These are phyloP conservation scores for Sitodiplosis mosellana DNA, from an alignment of 1,140 invertebrate species.

Conservation along the genomic window DNA sequence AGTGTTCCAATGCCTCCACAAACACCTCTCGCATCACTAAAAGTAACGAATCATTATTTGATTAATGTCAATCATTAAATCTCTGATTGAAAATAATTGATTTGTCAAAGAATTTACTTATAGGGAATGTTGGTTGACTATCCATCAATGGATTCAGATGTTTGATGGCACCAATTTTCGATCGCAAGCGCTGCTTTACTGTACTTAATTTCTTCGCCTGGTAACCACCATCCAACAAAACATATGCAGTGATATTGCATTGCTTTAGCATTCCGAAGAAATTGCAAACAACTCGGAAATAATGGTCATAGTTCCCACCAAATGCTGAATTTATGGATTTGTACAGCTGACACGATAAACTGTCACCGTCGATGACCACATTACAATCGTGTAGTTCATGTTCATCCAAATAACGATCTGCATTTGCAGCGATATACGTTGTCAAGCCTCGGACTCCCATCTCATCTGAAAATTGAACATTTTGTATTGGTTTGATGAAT, in stretches of 20 bases:
- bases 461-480: too few relatives aligned
- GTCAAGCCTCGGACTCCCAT: conserved; percentile 74
- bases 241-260: conserved; percentile 56
- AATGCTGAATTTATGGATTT: conserved; percentile 47
- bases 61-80: too few relatives aligned
- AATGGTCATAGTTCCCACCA: conserved; percentile 75
- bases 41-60: too few relatives aligned
- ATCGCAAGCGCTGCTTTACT: conserved; percentile 35
- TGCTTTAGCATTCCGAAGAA: conserved; percentile 53
- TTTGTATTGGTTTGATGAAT: too few relatives aligned
- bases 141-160: conserved; percentile 25
- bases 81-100: too few relatives aligned
- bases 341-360: conserved; percentile 55
- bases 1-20: conserved; percentile 38
- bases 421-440: conserved; percentile 51
- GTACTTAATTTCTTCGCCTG: conserved; percentile 60
- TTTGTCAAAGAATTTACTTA: too few relatives aligned
- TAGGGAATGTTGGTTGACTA: conserved; percentile 39
- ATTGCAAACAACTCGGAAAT: conserved; percentile 33
- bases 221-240: conserved; percentile 69
- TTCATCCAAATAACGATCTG: conserved; percentile 39
- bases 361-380: conserved; percentile 69
- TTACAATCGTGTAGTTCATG: conserved; percentile 45
- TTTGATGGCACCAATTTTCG: conserved; percentile 37
- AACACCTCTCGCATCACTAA: conserved; percentile 58